These are phyloP conservation scores for Trichonephila clavata DNA, from an alignment of 1,140 invertebrate genomes.

Conservation along the genomic window DNA sequence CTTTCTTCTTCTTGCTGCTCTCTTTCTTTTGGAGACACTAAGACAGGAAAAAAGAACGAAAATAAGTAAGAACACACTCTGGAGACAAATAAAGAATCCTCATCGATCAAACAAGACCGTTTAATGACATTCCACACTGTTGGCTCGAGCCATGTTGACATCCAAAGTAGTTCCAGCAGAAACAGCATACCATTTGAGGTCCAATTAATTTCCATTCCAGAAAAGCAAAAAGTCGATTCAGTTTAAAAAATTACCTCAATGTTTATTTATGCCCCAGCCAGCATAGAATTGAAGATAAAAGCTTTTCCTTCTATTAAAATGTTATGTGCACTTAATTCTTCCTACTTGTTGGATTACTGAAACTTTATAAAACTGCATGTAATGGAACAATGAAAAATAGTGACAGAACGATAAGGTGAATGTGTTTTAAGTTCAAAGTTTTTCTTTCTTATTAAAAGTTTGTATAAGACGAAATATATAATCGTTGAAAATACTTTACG, in stretches of 20 bases:
- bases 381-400: too few relatives aligned
- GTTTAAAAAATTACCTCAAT: background rate
- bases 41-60: constrained; percentile 81
- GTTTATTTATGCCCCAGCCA: background rate
- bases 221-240: background rate
- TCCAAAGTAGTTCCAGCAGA: background rate
- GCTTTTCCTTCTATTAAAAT: too few relatives aligned
- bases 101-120: constrained; percentile 21
- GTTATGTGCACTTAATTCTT: too few relatives aligned
- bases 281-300: too few relatives aligned
- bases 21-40: constrained; percentile 85
- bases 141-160: constrained; percentile 33
- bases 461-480: too few relatives aligned
- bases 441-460: too few relatives aligned
- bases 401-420: too few relatives aligned
- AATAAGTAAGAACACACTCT: background rate
- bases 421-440: too few relatives aligned
- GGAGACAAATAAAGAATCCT: constrained; percentile 28
- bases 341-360: too few relatives aligned
- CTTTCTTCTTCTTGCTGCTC: constrained; percentile 84
- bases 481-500: too few relatives aligned
- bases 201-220: constrained; percentile 14
- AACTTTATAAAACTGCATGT: too few relatives aligned
- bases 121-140: constrained; percentile 56
- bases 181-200: constrained; percentile 15